Evolutionary conservation across 2,888 invertebrate genomes (phyloP).

Genomic region (Elysia crispata): DNA sequence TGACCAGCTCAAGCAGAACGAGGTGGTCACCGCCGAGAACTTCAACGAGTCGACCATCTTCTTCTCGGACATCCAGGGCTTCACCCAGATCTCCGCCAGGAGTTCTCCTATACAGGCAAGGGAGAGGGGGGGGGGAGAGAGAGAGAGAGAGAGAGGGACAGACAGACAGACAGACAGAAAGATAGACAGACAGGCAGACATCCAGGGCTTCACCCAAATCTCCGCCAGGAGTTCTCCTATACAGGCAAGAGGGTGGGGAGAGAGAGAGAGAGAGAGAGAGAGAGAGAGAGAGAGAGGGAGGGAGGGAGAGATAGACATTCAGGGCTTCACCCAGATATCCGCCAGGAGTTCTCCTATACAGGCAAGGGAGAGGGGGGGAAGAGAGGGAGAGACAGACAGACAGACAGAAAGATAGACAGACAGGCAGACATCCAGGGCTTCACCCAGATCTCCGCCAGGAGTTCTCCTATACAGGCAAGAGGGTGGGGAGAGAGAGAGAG

Average conservation of each 20-base stretch:
- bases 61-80: slow-evolving; percentile 68
- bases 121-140: too few species aligned
- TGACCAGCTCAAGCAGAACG: slow-evolving; percentile 62
- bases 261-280: too few species aligned
- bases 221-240: slow-evolving; percentile 63
- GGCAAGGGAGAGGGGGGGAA: too few species aligned
- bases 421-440: slow-evolving; percentile 70
- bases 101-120: slow-evolving; percentile 65
- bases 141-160: too few species aligned
- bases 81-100: slow-evolving; percentile 64
- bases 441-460: slow-evolving; percentile 63
- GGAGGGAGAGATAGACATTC: too few species aligned
- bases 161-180: too few species aligned
- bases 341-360: too few species aligned
- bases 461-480: slow-evolving; percentile 64
- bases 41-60: slow-evolving; percentile 63
- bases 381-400: too few species aligned
- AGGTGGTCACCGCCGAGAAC: slow-evolving; percentile 61
- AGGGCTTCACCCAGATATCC: too few species aligned
- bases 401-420: too few species aligned
- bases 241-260: slow-evolving; percentile 54
- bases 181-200: slow-evolving; percentile 53
- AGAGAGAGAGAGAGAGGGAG: too few species aligned
- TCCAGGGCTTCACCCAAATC: slow-evolving; percentile 66
- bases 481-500: too few species aligned